Conservation (phyloP, 2,113 vertebrate species). For the Dicerorhinus sumatrensis region DNA sequence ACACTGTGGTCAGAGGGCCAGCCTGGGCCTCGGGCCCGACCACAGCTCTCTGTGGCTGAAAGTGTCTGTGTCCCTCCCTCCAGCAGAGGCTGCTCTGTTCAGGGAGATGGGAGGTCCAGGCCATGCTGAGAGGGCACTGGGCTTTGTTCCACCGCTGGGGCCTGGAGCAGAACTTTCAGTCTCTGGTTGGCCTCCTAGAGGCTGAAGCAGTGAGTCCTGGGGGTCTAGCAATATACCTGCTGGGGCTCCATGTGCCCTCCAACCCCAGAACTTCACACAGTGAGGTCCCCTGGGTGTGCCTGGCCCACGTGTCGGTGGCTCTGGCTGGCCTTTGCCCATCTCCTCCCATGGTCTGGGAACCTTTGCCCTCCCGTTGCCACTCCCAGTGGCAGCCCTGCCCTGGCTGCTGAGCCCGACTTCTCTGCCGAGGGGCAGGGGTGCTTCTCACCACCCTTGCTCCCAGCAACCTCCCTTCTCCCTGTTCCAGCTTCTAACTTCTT, state of each 20-base stretch:
- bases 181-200: background rate
- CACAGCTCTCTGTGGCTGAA: background rate
- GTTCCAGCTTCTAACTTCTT: background rate
- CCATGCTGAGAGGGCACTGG: background rate
- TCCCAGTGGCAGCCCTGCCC: background rate
- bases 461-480: accelerated
- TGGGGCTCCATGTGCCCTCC: background rate
- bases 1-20: background rate
- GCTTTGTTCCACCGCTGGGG: background rate
- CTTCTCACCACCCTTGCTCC: background rate
- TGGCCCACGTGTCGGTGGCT: accelerated
- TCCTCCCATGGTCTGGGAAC: accelerated
- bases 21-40: background rate
- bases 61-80: background rate
- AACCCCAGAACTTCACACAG: accelerated
- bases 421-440: background rate
- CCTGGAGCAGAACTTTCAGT: background rate
- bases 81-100: background rate
- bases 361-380: background rate
- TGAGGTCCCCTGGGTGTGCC: too few species aligned
- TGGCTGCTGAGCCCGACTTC: background rate
- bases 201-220: background rate
- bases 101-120: background rate
- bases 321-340: background rate
- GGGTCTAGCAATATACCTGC: accelerated